Base-by-base conservation (phyloP, 2,113 vertebrate species). In the Myiagra hebetior region DNA sequence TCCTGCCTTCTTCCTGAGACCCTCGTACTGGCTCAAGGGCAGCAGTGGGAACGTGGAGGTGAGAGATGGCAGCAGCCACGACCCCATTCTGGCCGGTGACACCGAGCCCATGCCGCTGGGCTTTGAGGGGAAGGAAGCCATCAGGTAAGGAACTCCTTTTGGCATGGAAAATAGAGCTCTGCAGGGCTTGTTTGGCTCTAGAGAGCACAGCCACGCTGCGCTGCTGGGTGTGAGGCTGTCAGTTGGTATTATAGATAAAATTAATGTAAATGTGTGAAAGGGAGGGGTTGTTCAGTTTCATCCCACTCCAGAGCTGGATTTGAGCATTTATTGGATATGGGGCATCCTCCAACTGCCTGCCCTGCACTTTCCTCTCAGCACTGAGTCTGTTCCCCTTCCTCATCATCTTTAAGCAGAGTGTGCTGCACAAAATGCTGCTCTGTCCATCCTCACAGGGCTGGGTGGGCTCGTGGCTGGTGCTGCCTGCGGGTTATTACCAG, bases 41-140 rank as follows among this genome's bases (percentile, higher is more conserved):
- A 85, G 59, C 95, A 93, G 9, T 39, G 82, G 55, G 19, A 5
- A 10, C 12, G 55, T 95, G 37, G 95, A 87, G 14, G 77, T 96
- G 70, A 85, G 84, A 68, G 97, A 93, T 20, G 97, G 98, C n/a
- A 26, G 70, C 19, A 98, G 96, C 26, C 97, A 95, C 2, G 41
- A 95, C 20, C 92, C 95, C 8, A 42, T 55, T 13, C 95, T 79
- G 3, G 94, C 95, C 28, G 97, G 98, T 5, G 97, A 94, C 4
- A 63, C 97, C 1, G 99, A 99, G 88, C 97, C 98, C 0, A 93
- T 99, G 62, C 98, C 99, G 5, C 95, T 96, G 0, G 98, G 98
- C 95, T 99, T 99, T 62, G 97, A 98, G 21, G 99, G 99, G 39
- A 99, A 99, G 94, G 99, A 99, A 69, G 98, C 98, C 44, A 99